Percentiles rank a stretch among this genome's conserved stretches.
phyloP scores from a whole-genome alignment of 1,140 invertebrate species.

The Stegodyphus mimosarum region DNA sequence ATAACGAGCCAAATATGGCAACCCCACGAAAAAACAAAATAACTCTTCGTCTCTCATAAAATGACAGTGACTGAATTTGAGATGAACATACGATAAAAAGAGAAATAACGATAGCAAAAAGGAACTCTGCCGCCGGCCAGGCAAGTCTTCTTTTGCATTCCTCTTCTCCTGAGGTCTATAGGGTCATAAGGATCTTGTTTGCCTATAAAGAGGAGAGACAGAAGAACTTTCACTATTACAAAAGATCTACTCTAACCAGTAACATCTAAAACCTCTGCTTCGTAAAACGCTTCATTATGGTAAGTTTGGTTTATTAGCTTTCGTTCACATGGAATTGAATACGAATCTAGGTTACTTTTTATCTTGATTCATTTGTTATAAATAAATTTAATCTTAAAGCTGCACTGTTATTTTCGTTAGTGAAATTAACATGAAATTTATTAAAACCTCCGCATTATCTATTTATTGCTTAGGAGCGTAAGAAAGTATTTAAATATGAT shows the following conservation, averaged over 20 bases:
- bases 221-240: background rate
- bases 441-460: no score
- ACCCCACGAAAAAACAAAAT: background rate
- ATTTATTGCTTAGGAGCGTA: no score
- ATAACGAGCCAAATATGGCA: background rate
- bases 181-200: background rate
- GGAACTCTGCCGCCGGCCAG: background rate
- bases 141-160: background rate
- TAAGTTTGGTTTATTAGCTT: no score
- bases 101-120: background rate
- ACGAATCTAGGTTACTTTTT: no score
- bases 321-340: no score
- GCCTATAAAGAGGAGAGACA: background rate
- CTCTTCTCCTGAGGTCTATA: background rate
- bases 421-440: no score
- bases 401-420: no score
- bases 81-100: background rate
- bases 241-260: background rate
- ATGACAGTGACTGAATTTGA: constrained; percentile 1
- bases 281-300: no score
- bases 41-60: background rate
- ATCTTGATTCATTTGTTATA: no score
- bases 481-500: no score
- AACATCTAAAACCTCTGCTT: no score
- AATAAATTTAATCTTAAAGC: no score